A percentile compares a stretch with the other conserved stretches of the same genome.
Evolutionary conservation across 2,888 invertebrate species (phyloP).

Genomic region (Sphinx pinastri): DNA sequence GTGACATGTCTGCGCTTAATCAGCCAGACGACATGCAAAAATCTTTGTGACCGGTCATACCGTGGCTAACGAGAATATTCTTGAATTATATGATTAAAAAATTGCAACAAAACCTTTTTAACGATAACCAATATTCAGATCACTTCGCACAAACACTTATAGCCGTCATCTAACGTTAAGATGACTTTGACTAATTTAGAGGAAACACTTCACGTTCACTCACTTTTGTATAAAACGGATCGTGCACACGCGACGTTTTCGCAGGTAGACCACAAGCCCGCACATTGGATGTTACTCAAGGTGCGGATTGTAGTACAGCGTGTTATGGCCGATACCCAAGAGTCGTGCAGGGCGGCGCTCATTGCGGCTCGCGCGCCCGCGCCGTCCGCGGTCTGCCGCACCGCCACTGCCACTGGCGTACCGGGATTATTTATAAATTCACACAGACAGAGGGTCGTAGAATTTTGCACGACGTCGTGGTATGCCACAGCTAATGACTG

Average conservation of each 20-base stretch:
- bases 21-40: constrained; percentile 52
- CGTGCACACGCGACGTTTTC: constrained; percentile 49
- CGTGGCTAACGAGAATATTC: constrained; percentile 26
- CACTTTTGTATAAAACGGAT: constrained; percentile 42
- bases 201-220: constrained; percentile 44
- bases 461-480: constrained; percentile 76
- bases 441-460: constrained; percentile 82
- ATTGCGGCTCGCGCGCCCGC: constrained; percentile 80
- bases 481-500: constrained; percentile 70
- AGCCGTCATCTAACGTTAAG: constrained; percentile 36
- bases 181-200: constrained; percentile 36
- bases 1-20: constrained; percentile 62
- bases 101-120: constrained; percentile 31
- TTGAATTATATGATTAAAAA: constrained; percentile 31
- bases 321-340: constrained; percentile 61
- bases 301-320: constrained; percentile 35
- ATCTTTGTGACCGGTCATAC: constrained; percentile 47
- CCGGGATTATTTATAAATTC: constrained; percentile 83
- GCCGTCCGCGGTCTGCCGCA: constrained; percentile 81
- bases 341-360: constrained; percentile 68
- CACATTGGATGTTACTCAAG: constrained; percentile 31
- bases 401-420: constrained; percentile 82
- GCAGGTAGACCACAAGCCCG: constrained; percentile 30
- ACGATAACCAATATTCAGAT: constrained; percentile 23
- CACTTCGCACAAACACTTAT: constrained; percentile 35